phyloP scores from a whole-genome alignment of 2,888 invertebrate genomes.

The Crossocerus cetratus region DNA sequence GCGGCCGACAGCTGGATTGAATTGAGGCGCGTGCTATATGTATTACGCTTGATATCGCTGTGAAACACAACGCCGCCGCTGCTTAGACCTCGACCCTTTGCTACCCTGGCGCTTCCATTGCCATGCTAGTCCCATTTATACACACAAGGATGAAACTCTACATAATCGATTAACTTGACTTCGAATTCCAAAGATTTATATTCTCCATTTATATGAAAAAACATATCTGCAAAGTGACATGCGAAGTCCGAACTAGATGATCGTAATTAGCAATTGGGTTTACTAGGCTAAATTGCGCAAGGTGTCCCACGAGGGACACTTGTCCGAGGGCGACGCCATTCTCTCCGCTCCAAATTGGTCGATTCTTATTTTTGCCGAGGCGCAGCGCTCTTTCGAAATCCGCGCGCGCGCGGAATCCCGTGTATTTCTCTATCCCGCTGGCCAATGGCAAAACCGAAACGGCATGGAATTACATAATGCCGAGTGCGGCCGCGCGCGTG shows the following conservation, averaged over 20 bases:
- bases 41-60: conserved; percentile 66
- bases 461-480: conserved; percentile 30
- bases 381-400: neutral
- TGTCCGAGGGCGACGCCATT: too few relatives aligned
- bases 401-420: neutral
- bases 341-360: too few relatives aligned
- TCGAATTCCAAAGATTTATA: too few relatives aligned
- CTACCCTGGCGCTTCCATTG: conserved; percentile 44
- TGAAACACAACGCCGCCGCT: conserved; percentile 64
- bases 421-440: neutral
- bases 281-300: too few relatives aligned
- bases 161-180: conserved; percentile 9
- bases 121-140: conserved; percentile 21
- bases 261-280: too few relatives aligned
- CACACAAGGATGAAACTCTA: conserved; percentile 45
- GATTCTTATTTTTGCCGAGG: too few relatives aligned
- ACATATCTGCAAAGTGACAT: too few relatives aligned
- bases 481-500: neutral
- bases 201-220: too few relatives aligned
- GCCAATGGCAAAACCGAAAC: conserved; percentile 10
- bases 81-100: conserved; percentile 58
- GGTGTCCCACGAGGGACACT: too few relatives aligned
- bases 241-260: too few relatives aligned
- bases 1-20: conserved; percentile 62
- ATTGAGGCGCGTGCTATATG: conserved; percentile 69